phyloP scores from a whole-genome alignment of 2,113 vertebrate genomes.

The Embiotoca jacksoni region DNA sequence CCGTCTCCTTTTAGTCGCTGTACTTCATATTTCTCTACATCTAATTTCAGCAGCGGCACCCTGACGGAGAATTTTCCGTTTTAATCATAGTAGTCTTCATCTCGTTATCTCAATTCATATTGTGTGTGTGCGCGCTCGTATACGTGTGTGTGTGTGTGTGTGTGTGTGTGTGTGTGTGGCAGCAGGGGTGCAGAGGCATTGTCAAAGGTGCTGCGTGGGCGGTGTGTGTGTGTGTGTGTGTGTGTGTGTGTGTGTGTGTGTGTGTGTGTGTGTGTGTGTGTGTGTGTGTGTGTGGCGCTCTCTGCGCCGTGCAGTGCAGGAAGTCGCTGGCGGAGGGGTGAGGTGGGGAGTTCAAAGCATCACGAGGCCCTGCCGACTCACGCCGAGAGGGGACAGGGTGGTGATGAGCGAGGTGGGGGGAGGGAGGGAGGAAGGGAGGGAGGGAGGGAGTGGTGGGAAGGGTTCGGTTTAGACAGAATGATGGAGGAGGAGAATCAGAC shows the following conservation, averaged over 20 bases:
- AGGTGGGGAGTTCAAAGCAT: conserved; percentile 68
- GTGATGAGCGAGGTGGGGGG: not conserved
- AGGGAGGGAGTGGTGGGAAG: too few species aligned
- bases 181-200: conserved; percentile 13
- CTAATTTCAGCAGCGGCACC: conserved; percentile 53
- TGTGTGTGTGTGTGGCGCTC: not conserved
- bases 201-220: conserved; percentile 60
- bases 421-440: not conserved
- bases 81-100: conserved; percentile 62
- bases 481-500: conserved; percentile 7
- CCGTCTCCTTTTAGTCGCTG: conserved; percentile 45
- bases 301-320: conserved; percentile 23
- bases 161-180: conserved; percentile 17
- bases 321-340: conserved; percentile 32
- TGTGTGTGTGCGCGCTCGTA: conserved; percentile 8
- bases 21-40: conserved; percentile 41
- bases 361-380: conserved; percentile 18
- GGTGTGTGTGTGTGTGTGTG: conserved; percentile 23
- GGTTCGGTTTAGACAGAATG: not conserved
- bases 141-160: conserved; percentile 24
- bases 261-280: conserved; percentile 35
- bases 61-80: conserved; percentile 55
- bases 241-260: conserved; percentile 29
- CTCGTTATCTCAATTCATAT: conserved; percentile 45
- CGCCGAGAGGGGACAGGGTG: not conserved